These are phyloP conservation scores for Campylorhamphus procurvoides DNA, from an alignment of 2,113 vertebrate species.

Conservation along the genomic window DNA sequence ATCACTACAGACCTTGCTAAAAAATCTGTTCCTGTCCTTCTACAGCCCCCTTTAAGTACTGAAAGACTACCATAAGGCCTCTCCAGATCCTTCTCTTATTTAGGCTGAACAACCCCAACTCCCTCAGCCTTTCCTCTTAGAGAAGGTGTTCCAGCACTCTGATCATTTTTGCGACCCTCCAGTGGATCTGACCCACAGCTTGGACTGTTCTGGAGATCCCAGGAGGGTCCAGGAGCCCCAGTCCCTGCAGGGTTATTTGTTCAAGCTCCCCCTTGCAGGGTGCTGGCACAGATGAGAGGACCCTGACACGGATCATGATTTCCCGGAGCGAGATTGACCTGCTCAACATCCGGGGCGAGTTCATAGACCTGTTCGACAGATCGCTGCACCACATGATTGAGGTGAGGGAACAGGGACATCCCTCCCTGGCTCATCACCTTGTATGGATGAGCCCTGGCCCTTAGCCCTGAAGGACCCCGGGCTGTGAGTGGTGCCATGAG, in stretches of 20 bases:
- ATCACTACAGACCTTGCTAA: not conserved
- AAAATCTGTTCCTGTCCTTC: not conserved
- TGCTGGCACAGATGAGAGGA: slow-evolving; percentile 91
- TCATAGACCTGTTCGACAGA: slow-evolving; percentile 88
- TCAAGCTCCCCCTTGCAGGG: slow-evolving; percentile 76
- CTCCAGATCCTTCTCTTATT: not conserved
- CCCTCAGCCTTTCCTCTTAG: not conserved
- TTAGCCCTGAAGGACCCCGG: not conserved
- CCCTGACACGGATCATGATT: slow-evolving; percentile 92
- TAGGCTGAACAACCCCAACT: not conserved
- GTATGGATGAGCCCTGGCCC: not conserved
- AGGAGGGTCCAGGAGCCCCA: not conserved
- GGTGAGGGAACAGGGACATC: slow-evolving; percentile 67
- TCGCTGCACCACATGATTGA: slow-evolving; percentile 92
- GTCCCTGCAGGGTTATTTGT: not conserved
- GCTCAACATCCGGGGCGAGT: slow-evolving; percentile 90
- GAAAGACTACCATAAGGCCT: not conserved
- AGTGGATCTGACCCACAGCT: not conserved
- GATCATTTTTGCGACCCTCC: not conserved
- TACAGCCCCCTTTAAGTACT: not conserved
- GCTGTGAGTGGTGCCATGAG: not conserved
- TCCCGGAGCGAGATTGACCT: slow-evolving; percentile 92
- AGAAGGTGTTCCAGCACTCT: not conserved
- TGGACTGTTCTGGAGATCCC: not conserved
- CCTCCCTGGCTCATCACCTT: not conserved